Percentiles rank a stretch among this genome's conserved stretches.
Conservation (phyloP, 2,888 invertebrate genomes). For the Drosophila emarginata region DNA sequence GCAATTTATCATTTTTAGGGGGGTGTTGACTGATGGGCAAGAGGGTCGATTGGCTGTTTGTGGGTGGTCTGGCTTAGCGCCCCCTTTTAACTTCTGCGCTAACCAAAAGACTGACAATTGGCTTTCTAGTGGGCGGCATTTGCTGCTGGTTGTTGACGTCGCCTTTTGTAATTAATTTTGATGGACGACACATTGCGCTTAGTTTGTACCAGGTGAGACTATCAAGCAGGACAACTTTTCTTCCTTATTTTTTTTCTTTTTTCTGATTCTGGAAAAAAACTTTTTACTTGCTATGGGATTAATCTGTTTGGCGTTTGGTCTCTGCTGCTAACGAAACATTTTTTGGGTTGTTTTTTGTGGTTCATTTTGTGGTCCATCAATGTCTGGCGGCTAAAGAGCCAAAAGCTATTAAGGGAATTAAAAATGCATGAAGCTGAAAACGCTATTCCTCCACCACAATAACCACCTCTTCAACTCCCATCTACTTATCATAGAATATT, state of each 20-base stretch:
- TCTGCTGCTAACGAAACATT: constrained; percentile 49
- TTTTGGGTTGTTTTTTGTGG: constrained; percentile 60
- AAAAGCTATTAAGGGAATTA: constrained; percentile 79
- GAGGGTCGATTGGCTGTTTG: constrained; percentile 11
- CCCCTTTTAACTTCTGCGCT: constrained; percentile 80
- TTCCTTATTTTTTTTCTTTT: constrained; percentile 13
- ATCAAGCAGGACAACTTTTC: constrained; percentile 52
- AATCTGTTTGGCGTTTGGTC: constrained; percentile 49
- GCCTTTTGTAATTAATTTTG: constrained; percentile 79
- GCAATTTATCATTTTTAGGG: constrained; percentile 62
- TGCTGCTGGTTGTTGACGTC: constrained; percentile 27
- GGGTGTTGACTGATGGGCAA: constrained; percentile 64
- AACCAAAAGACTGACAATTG: constrained; percentile 59
- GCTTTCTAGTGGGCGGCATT: constrained; percentile 40
- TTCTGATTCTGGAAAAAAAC: constrained; percentile 31
- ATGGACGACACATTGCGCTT: constrained; percentile 77
- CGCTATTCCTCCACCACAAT: constrained; percentile 36
- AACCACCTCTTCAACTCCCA: constrained; percentile 24
- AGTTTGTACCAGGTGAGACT: constrained; percentile 65
- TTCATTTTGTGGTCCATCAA: constrained; percentile 65
- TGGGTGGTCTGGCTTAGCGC: constrained; percentile 47
- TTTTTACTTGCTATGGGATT: constrained; percentile 52
- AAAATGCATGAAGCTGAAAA: constrained; percentile 77
- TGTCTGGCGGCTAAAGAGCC: constrained; percentile 66
- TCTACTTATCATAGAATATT: constrained; percentile 15